Percentiles rank a stretch among this genome's conserved stretches.
Conservation (phyloP, 2,113 vertebrate genomes). For the Tylochromis polylepis region DNA sequence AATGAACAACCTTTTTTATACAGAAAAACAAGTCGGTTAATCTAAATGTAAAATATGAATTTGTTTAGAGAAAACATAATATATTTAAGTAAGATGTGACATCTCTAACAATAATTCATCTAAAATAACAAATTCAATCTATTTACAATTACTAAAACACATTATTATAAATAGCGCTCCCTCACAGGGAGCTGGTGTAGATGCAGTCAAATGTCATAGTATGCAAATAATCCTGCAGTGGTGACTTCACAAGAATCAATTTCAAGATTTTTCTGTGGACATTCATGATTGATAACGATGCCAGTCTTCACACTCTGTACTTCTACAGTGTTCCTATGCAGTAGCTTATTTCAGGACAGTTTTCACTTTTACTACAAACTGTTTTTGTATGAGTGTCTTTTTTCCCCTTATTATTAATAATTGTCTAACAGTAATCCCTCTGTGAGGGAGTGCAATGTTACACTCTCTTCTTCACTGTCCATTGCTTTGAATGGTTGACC, state of each 20-base stretch:
- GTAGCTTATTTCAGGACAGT: background rate
- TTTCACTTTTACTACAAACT: background rate
- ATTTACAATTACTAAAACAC: background rate
- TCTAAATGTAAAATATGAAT: background rate
- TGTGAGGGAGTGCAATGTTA: too few relatives aligned
- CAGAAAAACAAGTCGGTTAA: rapidly evolving
- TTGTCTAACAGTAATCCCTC: too few relatives aligned
- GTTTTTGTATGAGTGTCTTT: too few relatives aligned
- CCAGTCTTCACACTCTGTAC: rapidly evolving
- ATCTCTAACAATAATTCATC: background rate
- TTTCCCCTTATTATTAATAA: too few relatives aligned
- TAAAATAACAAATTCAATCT: background rate
- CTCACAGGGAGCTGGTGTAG: background rate
- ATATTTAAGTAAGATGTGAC: background rate
- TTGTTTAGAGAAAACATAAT: too few relatives aligned
- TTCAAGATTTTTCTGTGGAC: background rate
- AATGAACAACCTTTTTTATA: background rate
- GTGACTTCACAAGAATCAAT: rapidly evolving
- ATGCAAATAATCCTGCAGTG: background rate
- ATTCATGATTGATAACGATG: background rate
- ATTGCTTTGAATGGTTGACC: too few relatives aligned
- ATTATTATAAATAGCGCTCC: background rate
- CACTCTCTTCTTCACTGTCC: too few relatives aligned
- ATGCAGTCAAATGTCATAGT: background rate
- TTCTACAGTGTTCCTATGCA: background rate